Evolutionary conservation across 92 coral and sea anemone species (phyloP).

Genomic region (Parazoanthus atlanticus): DNA sequence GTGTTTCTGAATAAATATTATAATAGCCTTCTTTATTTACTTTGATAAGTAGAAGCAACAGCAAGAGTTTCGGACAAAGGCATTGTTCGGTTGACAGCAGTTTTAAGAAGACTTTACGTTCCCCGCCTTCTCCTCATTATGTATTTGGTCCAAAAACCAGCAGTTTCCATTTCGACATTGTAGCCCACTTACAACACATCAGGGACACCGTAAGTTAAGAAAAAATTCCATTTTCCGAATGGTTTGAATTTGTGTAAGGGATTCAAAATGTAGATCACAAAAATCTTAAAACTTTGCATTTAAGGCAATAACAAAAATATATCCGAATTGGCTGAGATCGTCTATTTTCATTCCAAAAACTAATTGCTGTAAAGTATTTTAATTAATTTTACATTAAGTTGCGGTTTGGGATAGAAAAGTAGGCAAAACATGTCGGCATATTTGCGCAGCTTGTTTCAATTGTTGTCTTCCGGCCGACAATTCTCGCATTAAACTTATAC

Average conservation of each 20-base stretch:
- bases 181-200: no score
- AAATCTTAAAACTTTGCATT: background rate
- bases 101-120: background rate
- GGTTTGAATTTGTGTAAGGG: background rate
- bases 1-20: background rate
- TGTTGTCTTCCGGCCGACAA: no score
- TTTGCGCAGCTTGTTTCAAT: no score
- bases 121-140: background rate
- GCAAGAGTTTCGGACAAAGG: background rate
- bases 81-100: background rate
- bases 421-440: background rate
- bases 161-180: background rate
- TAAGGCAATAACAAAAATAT: background rate
- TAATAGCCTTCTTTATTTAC: background rate
- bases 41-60: no score
- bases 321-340: background rate
- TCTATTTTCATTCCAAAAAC: background rate
- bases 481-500: background rate
- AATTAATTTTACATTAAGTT: constrained; percentile 2
- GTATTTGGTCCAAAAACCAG: background rate
- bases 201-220: background rate
- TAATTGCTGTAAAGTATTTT: background rate
- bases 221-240: background rate
- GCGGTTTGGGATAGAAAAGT: constrained; percentile 3
- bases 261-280: background rate